These are phyloP conservation scores for Calycopis cecrops DNA, from an alignment of 1,140 invertebrate species.

Conservation along the genomic window DNA sequence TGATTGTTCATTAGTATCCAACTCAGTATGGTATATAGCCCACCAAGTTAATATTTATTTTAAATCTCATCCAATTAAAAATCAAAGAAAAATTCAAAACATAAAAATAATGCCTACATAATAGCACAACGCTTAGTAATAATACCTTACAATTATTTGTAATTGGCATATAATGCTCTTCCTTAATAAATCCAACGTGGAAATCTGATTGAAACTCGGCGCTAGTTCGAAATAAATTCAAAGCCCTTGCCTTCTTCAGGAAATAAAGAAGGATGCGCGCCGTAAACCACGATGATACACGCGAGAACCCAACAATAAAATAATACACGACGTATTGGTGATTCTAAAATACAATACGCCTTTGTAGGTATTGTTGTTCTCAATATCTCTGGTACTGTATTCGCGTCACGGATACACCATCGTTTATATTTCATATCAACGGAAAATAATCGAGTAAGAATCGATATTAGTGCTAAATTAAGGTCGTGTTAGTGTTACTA, in stretches of 20 bases:
- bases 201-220: slow-evolving; percentile 20
- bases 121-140: too few species aligned
- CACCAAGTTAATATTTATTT: too few species aligned
- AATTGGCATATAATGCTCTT: slow-evolving; percentile 9
- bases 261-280: slow-evolving; percentile 56
- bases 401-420: not conserved
- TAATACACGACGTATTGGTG: slow-evolving; percentile 50
- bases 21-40: too few species aligned
- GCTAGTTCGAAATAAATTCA: slow-evolving; percentile 34
- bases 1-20: too few species aligned
- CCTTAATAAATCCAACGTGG: slow-evolving; percentile 11
- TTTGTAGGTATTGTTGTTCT: not conserved
- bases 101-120: too few species aligned
- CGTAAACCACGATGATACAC: slow-evolving; percentile 63
- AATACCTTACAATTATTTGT: not conserved
- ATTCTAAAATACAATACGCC: slow-evolving; percentile 24
- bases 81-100: too few species aligned
- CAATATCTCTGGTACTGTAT: not conserved
- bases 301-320: slow-evolving; percentile 49
- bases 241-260: slow-evolving; percentile 35
- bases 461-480: too few species aligned
- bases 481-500: too few species aligned
- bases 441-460: not conserved
- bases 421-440: not conserved
- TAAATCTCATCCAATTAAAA: too few species aligned